These are phyloP conservation scores for Tenthredo notha DNA, from an alignment of 2,888 invertebrate genomes.

Conservation along the genomic window DNA sequence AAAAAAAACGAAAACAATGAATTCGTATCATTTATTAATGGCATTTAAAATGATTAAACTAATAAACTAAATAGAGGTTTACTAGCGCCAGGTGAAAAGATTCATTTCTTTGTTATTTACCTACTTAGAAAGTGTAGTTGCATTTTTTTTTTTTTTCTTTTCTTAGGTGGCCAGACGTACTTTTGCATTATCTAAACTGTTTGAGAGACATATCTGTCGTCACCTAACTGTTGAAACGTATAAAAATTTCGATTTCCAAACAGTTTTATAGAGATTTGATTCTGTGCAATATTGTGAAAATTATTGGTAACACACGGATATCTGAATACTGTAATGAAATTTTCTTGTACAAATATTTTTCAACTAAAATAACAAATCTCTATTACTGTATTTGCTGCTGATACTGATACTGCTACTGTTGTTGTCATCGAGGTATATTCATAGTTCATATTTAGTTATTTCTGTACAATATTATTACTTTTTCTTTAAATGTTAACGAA, in stretches of 20 bases:
- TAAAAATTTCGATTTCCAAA: not conserved
- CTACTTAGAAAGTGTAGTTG: not conserved
- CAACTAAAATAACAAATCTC: not conserved
- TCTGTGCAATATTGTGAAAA: conserved; percentile 25
- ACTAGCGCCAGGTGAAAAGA: not conserved
- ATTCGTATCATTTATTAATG: conserved; percentile 34
- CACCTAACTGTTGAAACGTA: not conserved
- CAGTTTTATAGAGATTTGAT: conserved; percentile 4
- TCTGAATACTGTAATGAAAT: conserved; percentile 12
- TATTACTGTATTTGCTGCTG: conserved; percentile 20
- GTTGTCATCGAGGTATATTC: conserved; percentile 15
- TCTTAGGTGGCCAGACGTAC: not conserved
- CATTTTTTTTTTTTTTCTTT: not conserved
- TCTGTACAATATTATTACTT: conserved; percentile 34
- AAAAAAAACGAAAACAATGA: not conserved
- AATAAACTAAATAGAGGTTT: conserved; percentile 22
- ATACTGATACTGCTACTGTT: not conserved
- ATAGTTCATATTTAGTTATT: conserved; percentile 44
- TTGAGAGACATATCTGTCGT: not conserved
- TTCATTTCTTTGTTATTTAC: not conserved
- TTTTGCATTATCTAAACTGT: not conserved
- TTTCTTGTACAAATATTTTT: conserved; percentile 40
- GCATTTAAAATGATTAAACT: conserved; percentile 20
- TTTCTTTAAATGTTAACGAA: conserved; percentile 49
- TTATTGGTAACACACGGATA: not conserved